Base-by-base conservation (phyloP, 2,888 invertebrate species). In the Taphrorychus bicolor region DNA sequence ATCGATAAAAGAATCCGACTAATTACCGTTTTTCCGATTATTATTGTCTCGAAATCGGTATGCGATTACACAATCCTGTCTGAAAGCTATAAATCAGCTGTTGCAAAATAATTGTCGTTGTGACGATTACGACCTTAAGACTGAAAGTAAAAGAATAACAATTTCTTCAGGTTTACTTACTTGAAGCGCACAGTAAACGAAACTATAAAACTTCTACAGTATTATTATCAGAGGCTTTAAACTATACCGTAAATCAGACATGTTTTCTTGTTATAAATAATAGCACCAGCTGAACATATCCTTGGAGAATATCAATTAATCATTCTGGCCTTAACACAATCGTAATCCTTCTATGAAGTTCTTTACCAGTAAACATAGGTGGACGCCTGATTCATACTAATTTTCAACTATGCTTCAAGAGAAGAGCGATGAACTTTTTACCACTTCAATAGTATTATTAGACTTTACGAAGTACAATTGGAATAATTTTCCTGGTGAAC, bases 401-500 rank as follows among this genome's bases (percentile, higher is more conserved):
- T 66, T 66, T 48, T 61, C 1, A 9, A 51, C 49, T 41, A 66
- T 23, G 60, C n/a, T 66, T 59, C 53, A 57, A 61, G 49, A 66
- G 57, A 61, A 49, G 60, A 57, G 54, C 66, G 61, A 61, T 61
- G 61, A 66, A 61, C 66, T 56, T 56, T n/a, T n/a, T n/a, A n/a
- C n/a, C 9, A 32, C 32, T 32, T 3, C 11, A 1, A 11, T 3
- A 1, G 3, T 45, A 11, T 45, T 5, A 2, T 7, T 3, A 14
- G 45, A 45, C 9, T 2, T 2, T n/a, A 45, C 9, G 14, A 45
- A 45, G 18, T 2, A 5, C 5, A 45, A 17, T 17, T 45, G 18
- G 45, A 2, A 7, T 7, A 17, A 17, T 3, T 45, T 45, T 5
- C 45, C 5, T n/a, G n/a, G n/a, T n/a, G n/a, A n/a, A n/a, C n/a